These are phyloP conservation scores for Gallinago solitaria DNA, from an alignment of 2,797 vertebrate genomes.

Conservation along the genomic window DNA sequence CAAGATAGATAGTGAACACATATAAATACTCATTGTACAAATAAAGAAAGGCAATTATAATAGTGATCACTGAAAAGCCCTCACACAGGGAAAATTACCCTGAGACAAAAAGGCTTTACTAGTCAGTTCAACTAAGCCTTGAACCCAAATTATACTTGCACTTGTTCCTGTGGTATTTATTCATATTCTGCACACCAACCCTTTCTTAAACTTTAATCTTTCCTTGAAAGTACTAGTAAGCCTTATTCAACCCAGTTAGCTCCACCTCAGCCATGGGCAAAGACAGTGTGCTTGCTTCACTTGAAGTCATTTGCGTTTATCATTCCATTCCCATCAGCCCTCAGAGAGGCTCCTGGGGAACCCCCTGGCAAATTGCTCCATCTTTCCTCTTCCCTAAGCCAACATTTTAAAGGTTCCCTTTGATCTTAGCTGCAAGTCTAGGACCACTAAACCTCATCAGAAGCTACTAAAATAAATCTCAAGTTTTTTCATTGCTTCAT, in stretches of 20 bases:
- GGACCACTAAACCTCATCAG: neutral
- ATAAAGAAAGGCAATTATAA: neutral
- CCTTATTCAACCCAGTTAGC: neutral
- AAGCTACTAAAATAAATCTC: neutral
- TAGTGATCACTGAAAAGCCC: neutral
- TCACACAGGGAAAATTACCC: neutral
- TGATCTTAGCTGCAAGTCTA: neutral
- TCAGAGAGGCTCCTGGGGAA: neutral
- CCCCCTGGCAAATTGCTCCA: neutral
- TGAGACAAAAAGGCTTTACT: neutral
- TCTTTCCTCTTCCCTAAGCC: neutral
- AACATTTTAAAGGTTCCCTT: slow-evolving; percentile 5
- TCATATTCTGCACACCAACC: neutral
- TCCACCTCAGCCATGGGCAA: neutral
- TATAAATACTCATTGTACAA: neutral
- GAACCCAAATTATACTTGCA: neutral
- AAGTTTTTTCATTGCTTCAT: neutral
- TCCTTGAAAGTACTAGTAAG: neutral
- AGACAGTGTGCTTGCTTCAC: neutral
- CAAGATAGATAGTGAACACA: neutral
- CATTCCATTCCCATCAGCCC: neutral
- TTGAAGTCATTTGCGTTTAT: neutral
- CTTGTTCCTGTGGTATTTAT: neutral
- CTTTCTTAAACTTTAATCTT: neutral
- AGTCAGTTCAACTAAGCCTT: neutral